Evolutionary conservation across 2,797 vertebrate genomes (phyloP), one percentile per base, ranked within the genome.

Genomic region (Acanthis flammea): DNA sequence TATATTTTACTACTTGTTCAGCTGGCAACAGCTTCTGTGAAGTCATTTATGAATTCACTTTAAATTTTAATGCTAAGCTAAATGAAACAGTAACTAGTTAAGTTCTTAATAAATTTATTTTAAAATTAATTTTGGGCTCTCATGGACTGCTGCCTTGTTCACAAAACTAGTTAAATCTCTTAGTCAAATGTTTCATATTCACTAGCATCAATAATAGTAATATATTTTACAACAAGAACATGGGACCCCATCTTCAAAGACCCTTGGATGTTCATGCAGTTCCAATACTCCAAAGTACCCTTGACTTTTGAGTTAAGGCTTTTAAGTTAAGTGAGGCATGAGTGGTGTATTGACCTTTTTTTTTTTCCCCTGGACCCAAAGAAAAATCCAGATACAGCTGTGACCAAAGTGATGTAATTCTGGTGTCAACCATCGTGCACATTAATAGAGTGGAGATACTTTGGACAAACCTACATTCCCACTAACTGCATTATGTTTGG

Each of bases 1-100:
- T 85, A 88, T 78, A 96, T 91, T 90, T 88, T 60, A 58, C 28
- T 91, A 28, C 39, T 90, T 57, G 13, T 88, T 94, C 58, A 66
- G 31, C 50, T 86, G 88, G 82, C 39, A 94, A 51, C 39, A 65
- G 19, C 37, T 19, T 83, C 41, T 65, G 16, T 86, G 61, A 76
- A 94, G 68, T 83, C 18, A 80, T 61, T 83, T 72, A 28, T 66
- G 25, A 19, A 55, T 65, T 91, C 35, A 65, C 7, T 85, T 86
- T 62, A 85, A 87, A 85, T 82, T 66, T 54, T 24, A 92, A 74
- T 6, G 5, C 42, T 60, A 65, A 57, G 7, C 2, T 82, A 93
- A 89, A 87, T 60, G 21, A 88, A 92, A 68, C 6, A 17, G 13
- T 41, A 42, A 22, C n/a, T 71, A 50, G 5, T 45, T 53, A 87